Evolutionary conservation across 2,888 invertebrate genomes (phyloP).

Genomic region (Trachelus troglodyta): DNA sequence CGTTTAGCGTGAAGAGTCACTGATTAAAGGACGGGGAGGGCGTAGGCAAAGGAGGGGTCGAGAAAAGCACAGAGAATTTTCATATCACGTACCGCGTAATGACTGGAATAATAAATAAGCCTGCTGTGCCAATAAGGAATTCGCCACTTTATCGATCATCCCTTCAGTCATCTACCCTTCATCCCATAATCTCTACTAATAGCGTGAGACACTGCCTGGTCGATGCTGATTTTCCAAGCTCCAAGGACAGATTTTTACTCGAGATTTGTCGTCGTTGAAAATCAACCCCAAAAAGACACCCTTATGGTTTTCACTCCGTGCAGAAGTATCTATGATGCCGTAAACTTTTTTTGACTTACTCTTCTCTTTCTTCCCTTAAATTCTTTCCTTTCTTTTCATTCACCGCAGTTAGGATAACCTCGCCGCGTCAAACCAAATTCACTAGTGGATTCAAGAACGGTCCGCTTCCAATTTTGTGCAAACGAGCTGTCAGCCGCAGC

Average conservation of each 20-base stretch:
- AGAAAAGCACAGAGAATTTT: background rate
- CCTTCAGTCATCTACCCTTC: background rate
- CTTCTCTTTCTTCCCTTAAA: background rate
- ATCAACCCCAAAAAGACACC: background rate
- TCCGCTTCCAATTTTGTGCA: conserved; percentile 21
- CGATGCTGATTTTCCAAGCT: background rate
- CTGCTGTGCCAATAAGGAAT: background rate
- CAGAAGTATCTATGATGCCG: background rate
- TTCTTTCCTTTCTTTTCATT: background rate
- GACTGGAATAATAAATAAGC: background rate
- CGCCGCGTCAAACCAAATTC: background rate
- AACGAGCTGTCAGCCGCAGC: conserved; percentile 34
- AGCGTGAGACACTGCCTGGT: background rate
- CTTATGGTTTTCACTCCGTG: background rate
- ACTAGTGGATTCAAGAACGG: background rate
- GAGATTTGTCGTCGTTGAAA: background rate
- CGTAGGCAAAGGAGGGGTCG: background rate
- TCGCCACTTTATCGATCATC: background rate
- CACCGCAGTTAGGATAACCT: background rate
- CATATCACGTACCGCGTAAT: background rate
- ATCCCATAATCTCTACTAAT: background rate
- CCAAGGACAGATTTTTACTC: background rate
- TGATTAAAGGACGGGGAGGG: background rate
- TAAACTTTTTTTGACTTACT: background rate
- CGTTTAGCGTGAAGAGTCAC: background rate